A percentile compares a stretch with the other conserved stretches of the same genome.
Conservation (phyloP, 2,888 invertebrate species). For the Sicus ferrugineus region DNA sequence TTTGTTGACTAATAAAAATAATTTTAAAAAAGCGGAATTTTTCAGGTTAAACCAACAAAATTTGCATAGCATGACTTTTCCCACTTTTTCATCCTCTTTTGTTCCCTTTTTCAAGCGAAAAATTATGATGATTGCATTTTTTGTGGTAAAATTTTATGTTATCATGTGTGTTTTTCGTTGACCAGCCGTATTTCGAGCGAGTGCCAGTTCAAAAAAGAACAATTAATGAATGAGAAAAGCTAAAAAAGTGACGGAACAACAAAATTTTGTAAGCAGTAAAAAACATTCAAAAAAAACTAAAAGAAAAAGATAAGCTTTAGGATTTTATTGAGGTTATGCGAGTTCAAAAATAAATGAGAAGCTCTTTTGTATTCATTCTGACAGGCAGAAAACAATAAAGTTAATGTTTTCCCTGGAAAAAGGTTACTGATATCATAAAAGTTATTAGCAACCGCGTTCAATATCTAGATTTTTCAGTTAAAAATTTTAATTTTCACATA, state of each 20-base stretch:
- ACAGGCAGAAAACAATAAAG: too few relatives aligned
- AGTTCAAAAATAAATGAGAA: not conserved
- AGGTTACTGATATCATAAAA: not conserved
- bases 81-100: not conserved
- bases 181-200: too few relatives aligned
- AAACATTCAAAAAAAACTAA: not conserved
- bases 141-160: too few relatives aligned
- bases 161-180: too few relatives aligned
- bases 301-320: not conserved
- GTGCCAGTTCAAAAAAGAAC: not conserved
- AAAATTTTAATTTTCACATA: too few relatives aligned
- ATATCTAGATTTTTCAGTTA: too few relatives aligned
- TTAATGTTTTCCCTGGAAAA: too few relatives aligned
- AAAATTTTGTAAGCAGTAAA: not conserved
- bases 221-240: not conserved
- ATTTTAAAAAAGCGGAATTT: not conserved
- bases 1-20: not conserved
- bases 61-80: not conserved
- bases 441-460: too few relatives aligned
- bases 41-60: not conserved
- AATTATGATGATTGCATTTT: constrained; percentile 2
- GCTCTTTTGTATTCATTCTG: too few relatives aligned
- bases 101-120: not conserved
- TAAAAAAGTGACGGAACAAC: not conserved
- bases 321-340: not conserved